These are phyloP conservation scores for Chunga burmeisteri DNA, from an alignment of 2,113 vertebrate genomes.

Conservation along the genomic window DNA sequence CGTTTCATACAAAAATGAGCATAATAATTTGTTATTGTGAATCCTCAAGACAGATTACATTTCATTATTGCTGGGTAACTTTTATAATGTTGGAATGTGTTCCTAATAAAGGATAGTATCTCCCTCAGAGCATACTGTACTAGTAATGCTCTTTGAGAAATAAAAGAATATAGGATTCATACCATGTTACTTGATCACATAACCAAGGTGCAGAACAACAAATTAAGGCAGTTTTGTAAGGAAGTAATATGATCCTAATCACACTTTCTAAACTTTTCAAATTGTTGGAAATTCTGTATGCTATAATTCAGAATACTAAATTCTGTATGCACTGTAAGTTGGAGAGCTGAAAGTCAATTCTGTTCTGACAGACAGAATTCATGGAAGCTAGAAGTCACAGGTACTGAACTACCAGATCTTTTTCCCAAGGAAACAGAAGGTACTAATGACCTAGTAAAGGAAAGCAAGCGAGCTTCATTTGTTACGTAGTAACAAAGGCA, in stretches of 20 bases:
- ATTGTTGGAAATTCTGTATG: neutral
- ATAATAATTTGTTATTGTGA: constrained; percentile 34
- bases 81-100: constrained; percentile 36
- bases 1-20: constrained; percentile 37
- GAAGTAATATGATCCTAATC: neutral
- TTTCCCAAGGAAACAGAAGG: neutral
- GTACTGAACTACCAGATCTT: neutral
- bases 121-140: neutral
- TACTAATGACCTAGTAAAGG: neutral
- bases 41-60: constrained; percentile 41
- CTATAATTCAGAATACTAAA: neutral
- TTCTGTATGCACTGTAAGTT: neutral
- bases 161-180: neutral
- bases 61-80: constrained; percentile 50
- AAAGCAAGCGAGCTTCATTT: neutral
- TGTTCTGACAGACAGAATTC: neutral
- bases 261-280: neutral
- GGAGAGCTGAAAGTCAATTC: neutral
- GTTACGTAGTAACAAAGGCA: neutral
- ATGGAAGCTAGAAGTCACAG: neutral
- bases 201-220: constrained; percentile 21
- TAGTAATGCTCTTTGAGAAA: constrained; percentile 18
- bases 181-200: constrained; percentile 11
- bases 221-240: constrained; percentile 4
- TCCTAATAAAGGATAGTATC: constrained; percentile 36